Base-by-base conservation (phyloP, 2,888 invertebrate genomes). In the Alsophila aescularia region DNA sequence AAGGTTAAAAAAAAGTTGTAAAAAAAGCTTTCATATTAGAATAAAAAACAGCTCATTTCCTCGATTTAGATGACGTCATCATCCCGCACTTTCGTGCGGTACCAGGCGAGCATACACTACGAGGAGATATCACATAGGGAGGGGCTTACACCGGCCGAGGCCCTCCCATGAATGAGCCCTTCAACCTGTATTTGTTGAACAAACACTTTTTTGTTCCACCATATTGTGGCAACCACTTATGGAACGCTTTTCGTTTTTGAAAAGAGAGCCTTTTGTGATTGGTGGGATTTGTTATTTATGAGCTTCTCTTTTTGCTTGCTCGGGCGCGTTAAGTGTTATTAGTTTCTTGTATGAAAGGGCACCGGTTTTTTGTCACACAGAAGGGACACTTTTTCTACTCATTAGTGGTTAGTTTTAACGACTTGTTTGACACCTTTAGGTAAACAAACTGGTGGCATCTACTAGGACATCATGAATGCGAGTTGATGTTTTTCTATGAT, bases 31-130 rank as follows among this genome's bases (percentile, higher is more conserved):
- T 24, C 24, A 7, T 24, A 4, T 5, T 24, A 8, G 8, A 41
- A 42, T n/a, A n/a, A n/a, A n/a, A n/a, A n/a, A n/a, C n/a, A n/a
- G n/a, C n/a, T n/a, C n/a, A n/a, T 29, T 12, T 52, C 50, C 49
- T 45, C 29, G 27, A 34, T 43, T 35, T 37, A n/a, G 58, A 66
- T 73, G 67, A 77, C 81, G 80, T 82, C 81, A 82, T 66, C 62
- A 67, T 62, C 69, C 58, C 62, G 53, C 64, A 58, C 60, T 43
- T 55, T n/a, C n/a, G n/a, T n/a, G n/a, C 61, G 60, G 69, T 79
- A 83, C 81, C 73, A 79, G 79, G 83, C 67, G 52, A 52, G 64
- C 76, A 83, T 78, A 70, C 57, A 51, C 52, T 27, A 43, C 43
- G 52, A 70, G 69, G 62, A 62, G 70, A 66, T 64, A 55, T 55